Evolutionary conservation across 2,113 vertebrate genomes (phyloP), one percentile per base, ranked within the genome.

Genomic region (Daphoenositta chrysoptera): DNA sequence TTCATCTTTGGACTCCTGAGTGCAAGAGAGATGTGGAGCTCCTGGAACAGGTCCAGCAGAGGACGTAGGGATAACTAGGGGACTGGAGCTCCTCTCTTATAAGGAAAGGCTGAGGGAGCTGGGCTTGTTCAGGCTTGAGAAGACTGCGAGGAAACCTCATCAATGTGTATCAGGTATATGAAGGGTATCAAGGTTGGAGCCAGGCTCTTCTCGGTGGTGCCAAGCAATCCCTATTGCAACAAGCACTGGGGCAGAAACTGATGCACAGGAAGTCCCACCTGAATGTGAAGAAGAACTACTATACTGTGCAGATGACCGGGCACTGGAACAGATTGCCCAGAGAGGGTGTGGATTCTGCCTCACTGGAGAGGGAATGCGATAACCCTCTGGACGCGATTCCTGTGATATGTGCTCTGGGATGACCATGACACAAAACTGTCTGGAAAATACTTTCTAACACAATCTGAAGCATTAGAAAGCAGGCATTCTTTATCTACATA

Each of bases 191-290:
- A 21, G 63, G 22, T 0, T 60, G 53, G 33, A 44, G 27, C 26
- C 72, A 60, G 63, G 37, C 44, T 51, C 31, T 42, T 17, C 61
- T 4, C 0, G 0, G 27, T 8, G 33, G 10, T 50, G 44, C 37
- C 14, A 68, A 27, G 9, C 22, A 77, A 22, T n/a, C n/a, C n/a
- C n/a, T n/a, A n/a, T n/a, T n/a, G n/a, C n/a, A n/a, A 39, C 22
- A 58, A 33, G 37, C 37, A 60, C 2, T 6, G 11, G 37, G 27
- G 53, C 31, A 51, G 37, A 37, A 51, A 33, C 18, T 33, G 33
- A 11, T 2, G 45, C 18, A 28, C 39, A 61, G 45, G 21, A 53
- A 33, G 28, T 9, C 45, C 47, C 39, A 7, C 28, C 39, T 53
- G 39, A 39, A 33, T 0, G 0, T 33, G 35, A 42, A 17, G 35